Base-by-base conservation (phyloP, 2,888 invertebrate species). In the Conchocele bisecta region DNA sequence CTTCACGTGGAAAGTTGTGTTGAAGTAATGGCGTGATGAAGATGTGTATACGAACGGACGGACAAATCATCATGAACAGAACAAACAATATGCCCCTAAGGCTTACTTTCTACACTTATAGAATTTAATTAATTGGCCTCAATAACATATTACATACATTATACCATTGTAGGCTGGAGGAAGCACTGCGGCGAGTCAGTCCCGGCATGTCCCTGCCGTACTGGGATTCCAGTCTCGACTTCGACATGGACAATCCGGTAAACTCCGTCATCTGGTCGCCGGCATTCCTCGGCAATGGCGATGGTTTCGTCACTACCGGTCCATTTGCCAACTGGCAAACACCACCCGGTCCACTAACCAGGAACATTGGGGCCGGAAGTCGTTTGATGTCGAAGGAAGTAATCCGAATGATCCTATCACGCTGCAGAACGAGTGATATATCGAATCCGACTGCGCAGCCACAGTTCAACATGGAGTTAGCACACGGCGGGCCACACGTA, bases 301-400 rank as follows among this genome's bases (percentile, higher is more conserved):
- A 83, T 13, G 87, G 86, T 0, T 65, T 78, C 4, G 86, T 88
- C 0, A 71, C 59, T 2, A 39, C 66, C 6, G 87, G 87, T 7
- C 86, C 87, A 0, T 87, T 86, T 59, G 82, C 83, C 9, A 82
- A 83, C 64, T 87, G 85, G 84, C n/a, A 44, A 2, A 83, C 82
- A 0, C 76, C 82, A 1, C 50, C 66, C 7, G 83, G 82, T 13
- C 78, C 67, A 1, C 75, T 86, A 13, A 82, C 83, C 4, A 65
- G 86, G 56, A 86, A 84, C 22, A 72, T 82, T 11, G 83, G 79
- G 7, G 70, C 65, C 1, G 74, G 75, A 11, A 84, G 86, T 20
- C 60, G 75, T 41, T 58, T 85, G n/a, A 67, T 84, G 20, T 77
- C 78, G 2, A 65, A 61, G 7, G 59, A 69, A 15, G 75, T 67